Evolutionary conservation across 2,888 invertebrate genomes (phyloP).

Genomic region (Cheilosia vulpina): DNA sequence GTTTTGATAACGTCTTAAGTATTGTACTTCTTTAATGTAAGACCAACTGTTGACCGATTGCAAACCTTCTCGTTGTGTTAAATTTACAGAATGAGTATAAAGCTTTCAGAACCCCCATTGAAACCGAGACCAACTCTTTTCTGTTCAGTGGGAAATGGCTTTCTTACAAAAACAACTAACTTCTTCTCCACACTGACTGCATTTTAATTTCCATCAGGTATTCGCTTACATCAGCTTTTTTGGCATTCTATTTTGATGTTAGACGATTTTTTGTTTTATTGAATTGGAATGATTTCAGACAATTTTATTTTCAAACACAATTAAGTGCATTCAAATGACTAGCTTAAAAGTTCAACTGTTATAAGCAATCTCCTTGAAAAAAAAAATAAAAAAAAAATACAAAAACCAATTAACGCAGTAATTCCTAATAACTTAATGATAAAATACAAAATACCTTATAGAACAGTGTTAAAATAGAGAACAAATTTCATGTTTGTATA

Average conservation of each 20-base stretch:
- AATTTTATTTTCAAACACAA: background rate
- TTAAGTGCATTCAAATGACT: slow-evolving; percentile 45
- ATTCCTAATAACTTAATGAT: slow-evolving; percentile 65
- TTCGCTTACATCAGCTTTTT: slow-evolving; percentile 2
- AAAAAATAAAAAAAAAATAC: slow-evolving; percentile 12
- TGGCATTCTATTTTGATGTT: slow-evolving; percentile 3
- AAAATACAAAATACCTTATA: slow-evolving; percentile 68
- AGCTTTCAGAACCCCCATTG: too few species aligned
- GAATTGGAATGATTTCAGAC: background rate
- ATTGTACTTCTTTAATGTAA: too few species aligned
- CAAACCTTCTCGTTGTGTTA: too few species aligned
- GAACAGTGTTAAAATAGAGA: slow-evolving; percentile 61
- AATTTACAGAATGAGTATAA: too few species aligned
- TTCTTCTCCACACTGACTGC: background rate
- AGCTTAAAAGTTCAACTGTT: slow-evolving; percentile 25
- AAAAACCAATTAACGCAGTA: slow-evolving; percentile 54
- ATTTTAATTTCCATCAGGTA: background rate
- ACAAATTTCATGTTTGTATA: slow-evolving; percentile 60
- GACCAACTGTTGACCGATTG: too few species aligned
- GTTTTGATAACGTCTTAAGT: too few species aligned
- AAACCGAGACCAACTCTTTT: too few species aligned
- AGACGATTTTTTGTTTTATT: background rate
- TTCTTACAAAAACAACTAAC: background rate
- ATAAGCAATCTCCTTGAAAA: slow-evolving; percentile 21
- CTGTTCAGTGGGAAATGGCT: too few species aligned